Evolutionary conservation across 2,888 invertebrate genomes (phyloP).

Genomic region (Dolichomitus sp.): DNA sequence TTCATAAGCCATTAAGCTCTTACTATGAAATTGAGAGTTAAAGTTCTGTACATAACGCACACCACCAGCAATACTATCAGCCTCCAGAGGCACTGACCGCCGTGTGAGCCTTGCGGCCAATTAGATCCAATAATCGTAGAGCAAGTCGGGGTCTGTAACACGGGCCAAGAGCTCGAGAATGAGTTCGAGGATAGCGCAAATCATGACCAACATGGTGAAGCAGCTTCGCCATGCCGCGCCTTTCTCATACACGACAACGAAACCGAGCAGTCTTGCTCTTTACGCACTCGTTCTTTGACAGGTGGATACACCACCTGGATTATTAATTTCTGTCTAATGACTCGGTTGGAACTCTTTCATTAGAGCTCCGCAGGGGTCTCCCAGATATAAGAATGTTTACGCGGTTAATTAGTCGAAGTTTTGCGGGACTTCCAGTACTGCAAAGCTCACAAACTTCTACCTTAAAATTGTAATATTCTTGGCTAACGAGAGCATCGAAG

Average conservation of each 20-base stretch:
- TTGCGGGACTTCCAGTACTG: too few species aligned
- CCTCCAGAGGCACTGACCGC: constrained; percentile 61
- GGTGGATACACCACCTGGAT: constrained; percentile 62
- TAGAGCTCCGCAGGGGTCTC: constrained; percentile 56
- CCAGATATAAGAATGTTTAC: constrained; percentile 42
- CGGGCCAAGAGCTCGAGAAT: constrained; percentile 56
- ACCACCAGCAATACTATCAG: constrained; percentile 34
- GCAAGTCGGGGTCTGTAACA: constrained; percentile 34
- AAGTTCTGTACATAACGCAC: constrained; percentile 10
- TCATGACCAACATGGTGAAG: constrained; percentile 48
- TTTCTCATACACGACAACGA: constrained; percentile 54
- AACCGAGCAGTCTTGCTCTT: constrained; percentile 49
- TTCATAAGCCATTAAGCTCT: constrained; percentile 13
- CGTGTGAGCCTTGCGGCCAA: constrained; percentile 62
- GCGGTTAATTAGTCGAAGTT: constrained; percentile 57
- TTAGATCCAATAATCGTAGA: constrained; percentile 65
- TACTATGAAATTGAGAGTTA: constrained; percentile 21
- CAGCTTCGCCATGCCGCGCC: constrained; percentile 44
- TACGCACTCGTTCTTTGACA: constrained; percentile 60
- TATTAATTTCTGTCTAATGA: constrained; percentile 68
- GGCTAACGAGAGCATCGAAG: constrained; percentile 5
- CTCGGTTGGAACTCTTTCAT: constrained; percentile 60
- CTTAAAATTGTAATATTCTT: constrained; percentile 19
- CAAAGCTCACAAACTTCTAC: constrained; percentile 38
- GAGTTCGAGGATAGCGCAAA: constrained; percentile 63